phyloP scores from a whole-genome alignment of 2,113 vertebrate genomes.

The Zingel zingel region DNA sequence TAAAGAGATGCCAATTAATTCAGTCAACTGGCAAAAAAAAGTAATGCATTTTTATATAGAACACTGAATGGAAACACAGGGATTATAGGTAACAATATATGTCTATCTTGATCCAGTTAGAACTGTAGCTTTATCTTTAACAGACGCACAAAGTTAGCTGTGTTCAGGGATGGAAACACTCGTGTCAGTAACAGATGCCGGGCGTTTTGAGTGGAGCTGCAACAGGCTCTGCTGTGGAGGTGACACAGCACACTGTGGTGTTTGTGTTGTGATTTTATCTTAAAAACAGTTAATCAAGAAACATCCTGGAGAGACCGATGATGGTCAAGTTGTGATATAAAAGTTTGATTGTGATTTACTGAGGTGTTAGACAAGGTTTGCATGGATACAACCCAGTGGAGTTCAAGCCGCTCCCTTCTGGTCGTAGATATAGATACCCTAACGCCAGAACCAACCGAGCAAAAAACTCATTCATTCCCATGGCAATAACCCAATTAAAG shows the following conservation, averaged over 20 bases:
- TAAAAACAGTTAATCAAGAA: neutral
- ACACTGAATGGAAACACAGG: neutral
- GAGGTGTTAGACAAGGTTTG: too few species aligned
- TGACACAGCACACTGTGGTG: neutral
- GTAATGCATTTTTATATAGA: neutral
- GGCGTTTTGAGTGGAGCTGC: neutral
- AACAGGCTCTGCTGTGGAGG: neutral
- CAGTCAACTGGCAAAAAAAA: neutral
- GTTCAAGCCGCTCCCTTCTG: too few species aligned
- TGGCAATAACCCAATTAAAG: too few species aligned
- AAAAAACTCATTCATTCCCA: too few species aligned
- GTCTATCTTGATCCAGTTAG: neutral
- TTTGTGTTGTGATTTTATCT: neutral
- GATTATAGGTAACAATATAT: neutral
- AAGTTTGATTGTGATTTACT: neutral
- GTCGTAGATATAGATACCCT: too few species aligned
- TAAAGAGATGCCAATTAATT: neutral
- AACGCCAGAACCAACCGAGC: too few species aligned
- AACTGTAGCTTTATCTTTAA: neutral
- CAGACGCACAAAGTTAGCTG: neutral
- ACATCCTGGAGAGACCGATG: neutral
- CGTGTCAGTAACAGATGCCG: constrained; percentile 28
- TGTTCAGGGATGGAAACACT: constrained; percentile 10
- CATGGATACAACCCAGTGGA: too few species aligned
- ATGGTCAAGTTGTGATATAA: neutral